Evolutionary conservation across 2,113 vertebrate species (phyloP).

Genomic region (Struthidea cinerea): DNA sequence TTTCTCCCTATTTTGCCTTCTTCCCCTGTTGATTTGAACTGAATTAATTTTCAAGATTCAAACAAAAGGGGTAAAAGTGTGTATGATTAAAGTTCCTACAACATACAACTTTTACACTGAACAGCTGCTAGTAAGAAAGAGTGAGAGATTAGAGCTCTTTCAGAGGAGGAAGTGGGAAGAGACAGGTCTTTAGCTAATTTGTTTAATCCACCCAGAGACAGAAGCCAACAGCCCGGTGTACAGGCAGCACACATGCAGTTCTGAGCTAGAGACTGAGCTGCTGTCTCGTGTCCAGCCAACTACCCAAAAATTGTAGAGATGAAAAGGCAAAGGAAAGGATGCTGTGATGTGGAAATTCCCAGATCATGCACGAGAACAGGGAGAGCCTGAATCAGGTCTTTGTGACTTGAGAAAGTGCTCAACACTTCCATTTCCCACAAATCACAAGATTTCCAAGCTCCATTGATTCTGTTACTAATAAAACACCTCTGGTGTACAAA

Average conservation of each 20-base stretch:
- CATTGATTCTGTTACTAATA: neutral
- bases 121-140: neutral
- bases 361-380: neutral
- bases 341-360: neutral
- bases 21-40: neutral
- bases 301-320: neutral
- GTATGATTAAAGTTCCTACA: neutral
- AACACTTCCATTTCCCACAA: neutral
- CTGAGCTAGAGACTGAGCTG: neutral
- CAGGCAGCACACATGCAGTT: fast-evolving
- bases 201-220: neutral
- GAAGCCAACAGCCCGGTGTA: fast-evolving
- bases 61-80: neutral
- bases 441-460: neutral
- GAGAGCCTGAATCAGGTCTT: neutral
- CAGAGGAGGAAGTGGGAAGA: neutral
- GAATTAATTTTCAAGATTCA: neutral
- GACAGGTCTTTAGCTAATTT: neutral
- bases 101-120: neutral
- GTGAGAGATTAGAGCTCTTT: neutral
- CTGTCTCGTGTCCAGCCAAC: neutral
- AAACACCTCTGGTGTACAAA: fast-evolving
- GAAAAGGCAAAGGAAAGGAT: neutral
- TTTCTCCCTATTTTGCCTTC: neutral
- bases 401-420: neutral